Conservation (phyloP, 2,113 vertebrate species). For the Trematocara stigmaticum region DNA sequence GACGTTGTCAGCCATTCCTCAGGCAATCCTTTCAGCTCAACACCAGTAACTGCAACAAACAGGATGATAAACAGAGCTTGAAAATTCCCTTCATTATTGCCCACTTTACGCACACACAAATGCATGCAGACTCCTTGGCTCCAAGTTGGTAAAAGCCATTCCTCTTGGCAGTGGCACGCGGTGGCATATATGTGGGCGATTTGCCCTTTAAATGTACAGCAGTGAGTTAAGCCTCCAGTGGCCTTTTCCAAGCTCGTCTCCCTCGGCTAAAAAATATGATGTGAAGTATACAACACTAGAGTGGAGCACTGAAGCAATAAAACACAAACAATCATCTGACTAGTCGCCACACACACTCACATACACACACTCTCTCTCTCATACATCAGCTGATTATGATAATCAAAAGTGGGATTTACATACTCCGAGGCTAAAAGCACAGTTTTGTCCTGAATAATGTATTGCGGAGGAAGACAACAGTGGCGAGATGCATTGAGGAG, state of each 20-base stretch:
- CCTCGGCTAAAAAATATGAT: slow-evolving; percentile 51
- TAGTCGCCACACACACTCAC: background rate
- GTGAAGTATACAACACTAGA: slow-evolving; percentile 43
- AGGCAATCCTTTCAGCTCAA: background rate
- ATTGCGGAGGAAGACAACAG: slow-evolving; percentile 55
- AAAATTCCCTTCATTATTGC: background rate
- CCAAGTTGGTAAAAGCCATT: slow-evolving; percentile 17
- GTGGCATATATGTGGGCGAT: slow-evolving; percentile 63
- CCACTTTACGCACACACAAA: background rate
- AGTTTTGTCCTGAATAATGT: slow-evolving; percentile 70
- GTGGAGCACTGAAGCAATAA: slow-evolving; percentile 37
- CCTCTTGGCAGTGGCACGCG: slow-evolving; percentile 30
- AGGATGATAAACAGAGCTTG: background rate
- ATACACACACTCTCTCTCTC: background rate
- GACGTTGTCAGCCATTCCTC: background rate
- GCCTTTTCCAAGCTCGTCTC: slow-evolving; percentile 52
- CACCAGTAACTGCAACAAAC: background rate
- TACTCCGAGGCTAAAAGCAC: slow-evolving; percentile 63
- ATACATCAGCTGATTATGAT: slow-evolving; percentile 67
- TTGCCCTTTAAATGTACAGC: slow-evolving; percentile 67
- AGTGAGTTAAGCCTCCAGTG: slow-evolving; percentile 53
- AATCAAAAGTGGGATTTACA: slow-evolving; percentile 69
- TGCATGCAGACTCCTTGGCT: background rate
- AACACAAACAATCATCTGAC: slow-evolving; percentile 47
- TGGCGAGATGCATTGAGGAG: slow-evolving; percentile 50